phyloP scores from a whole-genome alignment of 2,888 invertebrate genomes.

The Tanypteryx hageni region DNA sequence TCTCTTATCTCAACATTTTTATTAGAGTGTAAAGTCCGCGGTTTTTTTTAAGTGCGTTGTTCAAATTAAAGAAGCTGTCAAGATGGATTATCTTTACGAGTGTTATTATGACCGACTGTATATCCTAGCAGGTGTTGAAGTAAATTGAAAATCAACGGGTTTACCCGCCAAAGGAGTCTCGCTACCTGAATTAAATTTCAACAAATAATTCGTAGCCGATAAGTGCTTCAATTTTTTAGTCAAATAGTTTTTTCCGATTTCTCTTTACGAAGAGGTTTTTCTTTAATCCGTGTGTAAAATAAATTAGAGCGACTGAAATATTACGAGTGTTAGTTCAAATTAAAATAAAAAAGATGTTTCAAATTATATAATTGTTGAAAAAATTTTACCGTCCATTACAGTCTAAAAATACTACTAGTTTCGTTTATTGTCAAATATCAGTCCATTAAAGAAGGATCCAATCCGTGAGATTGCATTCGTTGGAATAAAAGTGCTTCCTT shows the following conservation, averaged over 20 bases:
- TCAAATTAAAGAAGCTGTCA: background rate
- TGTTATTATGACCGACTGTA: too few relatives aligned
- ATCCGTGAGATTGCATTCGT: background rate
- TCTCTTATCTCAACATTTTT: too few relatives aligned
- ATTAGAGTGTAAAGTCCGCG: too few relatives aligned
- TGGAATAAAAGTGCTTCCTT: conserved; percentile 43
- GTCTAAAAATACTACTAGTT: background rate
- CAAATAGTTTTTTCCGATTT: too few relatives aligned
- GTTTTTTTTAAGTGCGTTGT: background rate
- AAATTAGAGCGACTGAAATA: background rate
- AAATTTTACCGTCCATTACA: conserved; percentile 46
- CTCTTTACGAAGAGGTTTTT: too few relatives aligned
- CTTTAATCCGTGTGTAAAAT: too few relatives aligned
- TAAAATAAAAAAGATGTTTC: background rate
- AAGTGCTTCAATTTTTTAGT: background rate
- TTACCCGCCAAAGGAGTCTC: conserved; percentile 22
- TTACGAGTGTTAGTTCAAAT: background rate
- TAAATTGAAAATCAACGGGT: background rate
- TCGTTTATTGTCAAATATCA: background rate
- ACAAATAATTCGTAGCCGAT: too few relatives aligned
- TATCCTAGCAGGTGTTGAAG: background rate
- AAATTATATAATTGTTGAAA: background rate
- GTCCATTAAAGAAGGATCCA: conserved; percentile 3
- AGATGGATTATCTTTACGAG: background rate
- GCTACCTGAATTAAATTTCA: conserved; percentile 46